Percentiles rank a stretch among this genome's conserved stretches.
phyloP scores from a whole-genome alignment of 1,140 invertebrate species.

The Calycopis cecrops region DNA sequence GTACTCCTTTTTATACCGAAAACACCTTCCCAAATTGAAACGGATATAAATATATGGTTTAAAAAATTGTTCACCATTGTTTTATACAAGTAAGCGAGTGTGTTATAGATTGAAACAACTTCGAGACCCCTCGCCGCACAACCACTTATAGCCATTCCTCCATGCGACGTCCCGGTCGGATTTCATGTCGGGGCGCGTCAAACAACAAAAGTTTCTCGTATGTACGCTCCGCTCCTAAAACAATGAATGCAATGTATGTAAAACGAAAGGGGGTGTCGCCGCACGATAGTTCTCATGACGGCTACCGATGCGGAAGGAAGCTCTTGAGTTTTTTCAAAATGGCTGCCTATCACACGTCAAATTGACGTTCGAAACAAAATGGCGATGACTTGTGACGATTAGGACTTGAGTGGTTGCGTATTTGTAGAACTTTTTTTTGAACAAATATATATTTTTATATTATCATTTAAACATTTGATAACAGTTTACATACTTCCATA shows the following conservation, averaged over 20 bases:
- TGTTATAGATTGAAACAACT: constrained; percentile 17
- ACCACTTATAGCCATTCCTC: constrained; percentile 29
- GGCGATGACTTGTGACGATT: constrained; percentile 26
- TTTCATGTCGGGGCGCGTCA: constrained; percentile 47
- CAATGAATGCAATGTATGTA: constrained; percentile 72
- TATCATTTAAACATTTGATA: too few species aligned
- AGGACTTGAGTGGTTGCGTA: too few species aligned
- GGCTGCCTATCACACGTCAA: constrained; percentile 66
- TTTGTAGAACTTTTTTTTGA: too few species aligned
- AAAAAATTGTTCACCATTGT: too few species aligned
- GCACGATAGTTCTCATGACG: constrained; percentile 65
- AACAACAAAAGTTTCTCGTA: constrained; percentile 66
- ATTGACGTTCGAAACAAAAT: constrained; percentile 59
- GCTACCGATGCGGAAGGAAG: constrained; percentile 69
- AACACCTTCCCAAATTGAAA: constrained; percentile 6
- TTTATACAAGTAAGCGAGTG: constrained; percentile 6
- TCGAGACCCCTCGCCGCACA: constrained; percentile 23
- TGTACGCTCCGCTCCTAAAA: constrained; percentile 61
- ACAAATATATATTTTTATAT: too few species aligned
- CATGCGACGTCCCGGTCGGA: constrained; percentile 35
- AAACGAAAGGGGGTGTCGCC: constrained; percentile 63
- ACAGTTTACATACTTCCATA: too few species aligned
- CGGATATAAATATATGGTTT: too few species aligned
- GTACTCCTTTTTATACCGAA: constrained; percentile 18
- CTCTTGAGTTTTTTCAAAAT: constrained; percentile 70